A percentile compares a stretch with the other conserved stretches of the same genome.
Conservation (phyloP, 2,797 vertebrate genomes). For the Cygnus olor region DNA sequence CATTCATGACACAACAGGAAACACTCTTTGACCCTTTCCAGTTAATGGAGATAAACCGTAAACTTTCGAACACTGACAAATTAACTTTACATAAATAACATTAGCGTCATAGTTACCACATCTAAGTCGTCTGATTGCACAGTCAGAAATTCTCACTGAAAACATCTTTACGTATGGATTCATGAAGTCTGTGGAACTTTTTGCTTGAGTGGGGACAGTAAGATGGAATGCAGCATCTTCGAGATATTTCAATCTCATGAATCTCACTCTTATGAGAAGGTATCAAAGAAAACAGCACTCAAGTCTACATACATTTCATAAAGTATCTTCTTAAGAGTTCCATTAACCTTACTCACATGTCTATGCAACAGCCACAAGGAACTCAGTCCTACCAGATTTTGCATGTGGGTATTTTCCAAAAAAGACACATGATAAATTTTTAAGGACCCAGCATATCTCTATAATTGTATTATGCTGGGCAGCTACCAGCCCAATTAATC, state of each 20-base stretch:
- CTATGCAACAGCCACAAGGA: neutral
- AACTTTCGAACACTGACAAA: neutral
- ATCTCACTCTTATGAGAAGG: neutral
- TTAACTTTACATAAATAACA: neutral
- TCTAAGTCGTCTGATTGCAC: neutral
- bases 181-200: neutral
- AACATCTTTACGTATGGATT: neutral
- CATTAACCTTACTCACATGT: neutral
- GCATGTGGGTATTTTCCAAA: neutral
- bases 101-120: neutral
- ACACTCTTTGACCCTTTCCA: neutral
- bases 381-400: neutral
- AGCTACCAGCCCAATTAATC: neutral
- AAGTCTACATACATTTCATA: neutral
- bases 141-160: neutral
- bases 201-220: neutral
- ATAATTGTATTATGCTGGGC: neutral
- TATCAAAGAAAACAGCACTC: neutral
- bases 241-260: neutral
- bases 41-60: neutral
- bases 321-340: slow-evolving; percentile 27
- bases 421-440: neutral
- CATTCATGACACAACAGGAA: neutral
- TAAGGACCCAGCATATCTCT: neutral
- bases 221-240: neutral